A percentile compares a stretch with the other conserved stretches of the same genome.
These are phyloP conservation scores for Sparus aurata DNA, from an alignment of 2,797 vertebrate genomes.

Conservation along the genomic window DNA sequence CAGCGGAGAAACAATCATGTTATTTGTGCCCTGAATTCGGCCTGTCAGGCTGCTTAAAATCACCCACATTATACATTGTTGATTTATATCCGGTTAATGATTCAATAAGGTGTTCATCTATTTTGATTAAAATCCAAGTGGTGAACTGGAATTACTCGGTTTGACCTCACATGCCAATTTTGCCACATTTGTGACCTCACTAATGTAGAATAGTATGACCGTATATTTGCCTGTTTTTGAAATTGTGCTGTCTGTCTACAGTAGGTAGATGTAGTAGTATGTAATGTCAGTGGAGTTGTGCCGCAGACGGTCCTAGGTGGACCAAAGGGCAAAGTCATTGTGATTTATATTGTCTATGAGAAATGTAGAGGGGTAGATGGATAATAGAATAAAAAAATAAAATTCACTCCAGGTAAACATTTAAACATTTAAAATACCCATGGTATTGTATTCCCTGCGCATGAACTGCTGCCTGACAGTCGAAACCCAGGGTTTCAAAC, in stretches of 20 bases:
- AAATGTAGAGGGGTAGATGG: no score
- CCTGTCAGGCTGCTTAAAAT: conserved; percentile 22
- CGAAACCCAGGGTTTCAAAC: background rate
- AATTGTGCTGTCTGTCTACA: background rate
- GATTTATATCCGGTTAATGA: background rate
- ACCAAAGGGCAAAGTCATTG: no score
- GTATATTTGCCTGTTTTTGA: background rate
- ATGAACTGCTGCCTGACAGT: conserved; percentile 28
- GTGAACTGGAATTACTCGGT: background rate
- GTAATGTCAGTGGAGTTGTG: no score
- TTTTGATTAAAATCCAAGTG: background rate
- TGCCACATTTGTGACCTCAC: background rate
- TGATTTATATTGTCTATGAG: no score
- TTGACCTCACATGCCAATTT: background rate
- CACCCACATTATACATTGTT: background rate
- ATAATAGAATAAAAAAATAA: no score
- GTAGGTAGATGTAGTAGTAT: background rate
- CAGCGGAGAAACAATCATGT: accelerated
- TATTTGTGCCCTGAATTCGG: accelerated
- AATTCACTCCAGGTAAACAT: no score
- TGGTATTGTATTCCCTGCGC: accelerated
- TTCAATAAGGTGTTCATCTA: background rate
- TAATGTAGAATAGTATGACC: no score
- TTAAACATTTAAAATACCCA: no score
- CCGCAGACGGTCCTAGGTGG: no score